phyloP scores from a whole-genome alignment of 2,113 vertebrate species.

The Ovis aries region DNA sequence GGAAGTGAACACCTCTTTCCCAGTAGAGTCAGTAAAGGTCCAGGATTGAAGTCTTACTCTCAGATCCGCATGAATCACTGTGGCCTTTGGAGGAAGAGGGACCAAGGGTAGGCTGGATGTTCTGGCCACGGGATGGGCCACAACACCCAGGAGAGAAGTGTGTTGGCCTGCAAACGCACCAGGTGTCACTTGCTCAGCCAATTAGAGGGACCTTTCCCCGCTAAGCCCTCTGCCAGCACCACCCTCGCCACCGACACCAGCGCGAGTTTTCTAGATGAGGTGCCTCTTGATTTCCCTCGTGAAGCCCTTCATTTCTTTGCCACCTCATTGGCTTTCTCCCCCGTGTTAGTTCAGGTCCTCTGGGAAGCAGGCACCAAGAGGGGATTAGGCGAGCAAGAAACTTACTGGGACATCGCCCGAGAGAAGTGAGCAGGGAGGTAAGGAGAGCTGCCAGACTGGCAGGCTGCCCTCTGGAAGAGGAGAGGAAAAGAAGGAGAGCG shows the following conservation, averaged over 20 bases:
- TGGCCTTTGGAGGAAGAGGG: background rate
- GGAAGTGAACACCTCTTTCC: background rate
- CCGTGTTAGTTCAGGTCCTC: background rate
- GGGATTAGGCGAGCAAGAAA: background rate
- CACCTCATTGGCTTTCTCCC: background rate
- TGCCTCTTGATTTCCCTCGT: background rate
- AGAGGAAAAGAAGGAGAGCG: rapidly evolving
- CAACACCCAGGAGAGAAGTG: background rate
- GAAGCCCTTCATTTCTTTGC: background rate
- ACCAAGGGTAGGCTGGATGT: background rate
- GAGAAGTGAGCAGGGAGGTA: background rate
- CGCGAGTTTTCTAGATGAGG: background rate
- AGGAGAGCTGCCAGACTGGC: background rate
- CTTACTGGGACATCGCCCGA: background rate
- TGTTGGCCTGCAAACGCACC: background rate
- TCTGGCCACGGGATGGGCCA: background rate
- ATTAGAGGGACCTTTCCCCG: background rate
- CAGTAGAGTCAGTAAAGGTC: background rate
- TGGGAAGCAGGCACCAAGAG: background rate
- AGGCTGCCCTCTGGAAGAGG: background rate
- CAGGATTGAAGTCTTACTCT: background rate
- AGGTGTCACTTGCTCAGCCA: background rate
- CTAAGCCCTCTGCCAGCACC: background rate
- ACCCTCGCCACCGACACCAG: too few relatives aligned
- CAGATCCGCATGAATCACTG: background rate